Conservation (phyloP, 2,888 invertebrate genomes). For the Pterobdella sp. region DNA sequence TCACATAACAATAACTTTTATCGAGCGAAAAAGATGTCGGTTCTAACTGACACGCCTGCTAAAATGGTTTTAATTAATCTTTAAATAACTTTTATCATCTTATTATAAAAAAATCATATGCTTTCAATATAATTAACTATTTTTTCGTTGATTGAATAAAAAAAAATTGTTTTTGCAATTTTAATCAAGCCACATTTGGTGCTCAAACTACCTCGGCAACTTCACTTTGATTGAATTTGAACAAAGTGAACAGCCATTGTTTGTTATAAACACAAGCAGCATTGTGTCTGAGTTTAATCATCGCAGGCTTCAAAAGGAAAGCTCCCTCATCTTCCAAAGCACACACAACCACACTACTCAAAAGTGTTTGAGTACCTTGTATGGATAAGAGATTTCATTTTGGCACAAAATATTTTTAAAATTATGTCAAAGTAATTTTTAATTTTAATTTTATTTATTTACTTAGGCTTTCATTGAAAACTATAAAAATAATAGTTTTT, state of each 20-base stretch:
- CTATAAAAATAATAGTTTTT: too few species aligned
- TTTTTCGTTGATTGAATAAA: too few species aligned
- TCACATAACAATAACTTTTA: not conserved
- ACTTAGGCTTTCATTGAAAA: too few species aligned
- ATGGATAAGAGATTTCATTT: too few species aligned
- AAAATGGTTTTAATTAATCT: not conserved
- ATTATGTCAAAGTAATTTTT: too few species aligned
- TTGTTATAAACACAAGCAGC: not conserved
- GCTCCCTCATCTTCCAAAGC: not conserved
- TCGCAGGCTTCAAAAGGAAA: not conserved
- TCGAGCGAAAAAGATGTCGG: not conserved
- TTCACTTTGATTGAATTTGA: not conserved
- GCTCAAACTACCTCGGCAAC: not conserved
- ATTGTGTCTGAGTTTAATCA: not conserved
- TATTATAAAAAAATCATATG: too few species aligned
- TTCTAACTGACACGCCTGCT: not conserved
- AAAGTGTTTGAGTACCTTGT: conserved; percentile 1
- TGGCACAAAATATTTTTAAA: too few species aligned
- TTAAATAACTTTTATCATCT: not conserved
- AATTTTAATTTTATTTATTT: too few species aligned
- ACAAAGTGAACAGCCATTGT: conserved; percentile 7
- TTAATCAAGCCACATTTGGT: too few species aligned
- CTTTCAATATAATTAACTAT: too few species aligned
- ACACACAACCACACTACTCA: conserved; percentile 13
- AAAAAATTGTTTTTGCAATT: too few species aligned